These are phyloP conservation scores for Plecturocebus donacophilus DNA, from an alignment of 2,113 vertebrate genomes.

Conservation along the genomic window DNA sequence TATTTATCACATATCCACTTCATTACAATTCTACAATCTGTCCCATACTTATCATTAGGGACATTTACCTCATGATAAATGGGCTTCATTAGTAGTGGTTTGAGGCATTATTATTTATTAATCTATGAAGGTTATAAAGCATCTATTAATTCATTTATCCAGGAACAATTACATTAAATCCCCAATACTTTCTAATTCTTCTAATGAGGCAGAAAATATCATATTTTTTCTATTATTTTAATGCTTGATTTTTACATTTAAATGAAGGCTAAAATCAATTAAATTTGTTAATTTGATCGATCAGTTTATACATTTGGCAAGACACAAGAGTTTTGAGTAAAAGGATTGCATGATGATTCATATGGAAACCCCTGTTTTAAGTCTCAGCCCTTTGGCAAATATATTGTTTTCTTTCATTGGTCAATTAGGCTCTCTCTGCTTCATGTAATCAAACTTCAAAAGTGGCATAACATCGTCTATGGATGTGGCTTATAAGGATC, in stretches of 20 bases:
- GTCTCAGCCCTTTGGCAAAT: background rate
- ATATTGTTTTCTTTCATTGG: background rate
- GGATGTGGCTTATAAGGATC: background rate
- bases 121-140: slow-evolving; percentile 32
- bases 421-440: background rate
- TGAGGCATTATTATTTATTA: slow-evolving; percentile 68
- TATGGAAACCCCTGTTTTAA: background rate
- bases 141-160: slow-evolving; percentile 50
- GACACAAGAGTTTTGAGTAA: background rate
- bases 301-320: background rate
- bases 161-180: slow-evolving; percentile 39
- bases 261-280: background rate
- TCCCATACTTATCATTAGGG: slow-evolving; percentile 46
- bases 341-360: background rate
- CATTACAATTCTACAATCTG: slow-evolving; percentile 30
- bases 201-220: background rate
- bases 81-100: slow-evolving; percentile 63
- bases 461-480: background rate
- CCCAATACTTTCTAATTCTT: slow-evolving; percentile 38
- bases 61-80: slow-evolving; percentile 69
- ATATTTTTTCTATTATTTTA: background rate
- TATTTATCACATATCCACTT: slow-evolving; percentile 33
- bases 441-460: slow-evolving; percentile 35
- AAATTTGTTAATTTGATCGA: slow-evolving; percentile 27
- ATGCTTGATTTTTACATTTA: slow-evolving; percentile 18